Base-by-base conservation (phyloP, 2,113 vertebrate species). In the Tragelaphus buxtoni region DNA sequence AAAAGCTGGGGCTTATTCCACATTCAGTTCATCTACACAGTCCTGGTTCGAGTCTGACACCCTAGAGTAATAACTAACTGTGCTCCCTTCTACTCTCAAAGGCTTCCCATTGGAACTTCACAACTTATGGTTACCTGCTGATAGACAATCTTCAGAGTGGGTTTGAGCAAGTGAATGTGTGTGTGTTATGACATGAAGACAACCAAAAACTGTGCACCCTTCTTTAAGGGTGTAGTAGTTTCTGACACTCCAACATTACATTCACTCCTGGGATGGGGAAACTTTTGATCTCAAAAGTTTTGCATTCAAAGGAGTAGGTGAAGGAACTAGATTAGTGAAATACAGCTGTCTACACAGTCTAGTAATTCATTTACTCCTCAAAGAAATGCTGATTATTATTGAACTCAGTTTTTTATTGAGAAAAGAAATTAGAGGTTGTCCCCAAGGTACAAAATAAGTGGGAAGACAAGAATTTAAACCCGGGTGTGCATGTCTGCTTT, bases 81-180 rank as follows among this genome's bases (percentile, higher is more conserved):
- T 9, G 3, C 11, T 51, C 14, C 5, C 39, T 18, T 45, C 9
- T 1, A 2, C 17, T 26, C 35, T 28, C 35, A 5, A 39, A 7
- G 17, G 3, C 3, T 1, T 9, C 17, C 6, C 0, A 16, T 81
- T n/a, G 69, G 42, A 51, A 12, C 1, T 9, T 24, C 51, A n/a
- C 9, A 20, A 8, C 22, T 5, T 22, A 0, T 4, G 5, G 18
- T 28, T 14, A 12, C 45, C 5, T 30, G 1, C 58, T 18, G 14
- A 56, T 11, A 79, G 22, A 13, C 20, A 16, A 5, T 47, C 47
- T 76, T n/a, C 24, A n/a, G 42, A 26, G n/a, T 24, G 94, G 22
- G 42, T 56, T 42, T 49, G 4, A 95, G 4, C 13, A 51, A 47
- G 58, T 22, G 53, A 45, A 9, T 5, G 4, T 65, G 10, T n/a